Conservation (phyloP, 2,888 invertebrate genomes). For the Petrolisthes manimaculis region DNA sequence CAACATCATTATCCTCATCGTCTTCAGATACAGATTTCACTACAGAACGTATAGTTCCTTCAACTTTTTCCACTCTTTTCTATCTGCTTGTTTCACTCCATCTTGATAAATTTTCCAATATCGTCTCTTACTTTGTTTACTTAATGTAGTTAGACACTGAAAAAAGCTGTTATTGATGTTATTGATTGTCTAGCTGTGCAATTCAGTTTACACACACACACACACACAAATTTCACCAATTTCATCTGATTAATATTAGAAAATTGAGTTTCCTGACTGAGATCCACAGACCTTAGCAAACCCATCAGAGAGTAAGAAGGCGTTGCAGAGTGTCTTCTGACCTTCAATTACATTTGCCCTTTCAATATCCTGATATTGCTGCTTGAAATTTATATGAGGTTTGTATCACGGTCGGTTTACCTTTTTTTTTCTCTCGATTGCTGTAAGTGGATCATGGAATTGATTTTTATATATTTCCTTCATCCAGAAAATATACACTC, state of each 20-base stretch:
- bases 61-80: neutral
- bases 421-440: no score
- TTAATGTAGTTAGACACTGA: neutral
- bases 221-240: neutral
- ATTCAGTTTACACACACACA: neutral
- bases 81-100: neutral
- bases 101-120: neutral
- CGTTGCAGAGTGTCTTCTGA: neutral
- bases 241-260: no score
- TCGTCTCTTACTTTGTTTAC: neutral
- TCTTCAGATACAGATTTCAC: no score
- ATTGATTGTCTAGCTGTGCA: neutral
- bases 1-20: no score
- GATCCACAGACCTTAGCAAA: no score
- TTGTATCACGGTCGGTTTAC: neutral
- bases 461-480: no score
- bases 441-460: no score
- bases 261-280: no score
- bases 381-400: neutral
- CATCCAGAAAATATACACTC: no score
- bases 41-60: neutral
- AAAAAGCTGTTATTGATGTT: neutral
- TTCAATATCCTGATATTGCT: neutral
- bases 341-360: constrained; percentile 2
- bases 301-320: neutral